Conservation (phyloP, 2,888 invertebrate species). For the Himalopsyche tibetana region DNA sequence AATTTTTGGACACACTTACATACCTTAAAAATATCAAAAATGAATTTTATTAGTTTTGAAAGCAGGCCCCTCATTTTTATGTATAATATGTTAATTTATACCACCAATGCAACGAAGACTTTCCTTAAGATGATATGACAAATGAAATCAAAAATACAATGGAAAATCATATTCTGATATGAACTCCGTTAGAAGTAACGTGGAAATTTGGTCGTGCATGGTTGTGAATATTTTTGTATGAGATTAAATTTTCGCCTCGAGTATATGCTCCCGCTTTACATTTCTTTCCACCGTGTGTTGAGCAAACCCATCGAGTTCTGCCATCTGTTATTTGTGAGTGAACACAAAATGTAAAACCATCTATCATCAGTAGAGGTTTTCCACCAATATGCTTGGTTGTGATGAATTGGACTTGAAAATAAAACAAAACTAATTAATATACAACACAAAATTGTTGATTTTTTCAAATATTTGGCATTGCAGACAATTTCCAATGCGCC, state of each 20-base stretch:
- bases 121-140: too few relatives aligned
- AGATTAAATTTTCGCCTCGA: neutral
- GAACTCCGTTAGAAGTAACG: neutral
- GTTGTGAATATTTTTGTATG: neutral
- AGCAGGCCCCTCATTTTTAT: too few relatives aligned
- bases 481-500: neutral
- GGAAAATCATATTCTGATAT: slow-evolving; percentile 22
- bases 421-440: neutral
- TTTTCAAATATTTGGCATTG: neutral
- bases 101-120: too few relatives aligned
- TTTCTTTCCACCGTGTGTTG: neutral
- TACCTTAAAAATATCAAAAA: too few relatives aligned
- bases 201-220: slow-evolving; percentile 15
- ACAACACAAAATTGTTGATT: neutral
- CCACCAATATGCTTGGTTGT: slow-evolving; percentile 50
- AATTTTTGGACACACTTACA: too few relatives aligned
- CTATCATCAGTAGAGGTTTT: slow-evolving; percentile 50
- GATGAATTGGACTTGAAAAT: slow-evolving; percentile 52
- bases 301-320: neutral
- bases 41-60: too few relatives aligned
- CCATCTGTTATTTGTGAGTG: neutral
- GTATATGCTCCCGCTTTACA: neutral
- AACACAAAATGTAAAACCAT: slow-evolving; percentile 56
- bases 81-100: too few relatives aligned
- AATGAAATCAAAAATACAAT: too few relatives aligned